phyloP scores from a whole-genome alignment of 2,797 vertebrate genomes.

The Anomalospiza imberbis region DNA sequence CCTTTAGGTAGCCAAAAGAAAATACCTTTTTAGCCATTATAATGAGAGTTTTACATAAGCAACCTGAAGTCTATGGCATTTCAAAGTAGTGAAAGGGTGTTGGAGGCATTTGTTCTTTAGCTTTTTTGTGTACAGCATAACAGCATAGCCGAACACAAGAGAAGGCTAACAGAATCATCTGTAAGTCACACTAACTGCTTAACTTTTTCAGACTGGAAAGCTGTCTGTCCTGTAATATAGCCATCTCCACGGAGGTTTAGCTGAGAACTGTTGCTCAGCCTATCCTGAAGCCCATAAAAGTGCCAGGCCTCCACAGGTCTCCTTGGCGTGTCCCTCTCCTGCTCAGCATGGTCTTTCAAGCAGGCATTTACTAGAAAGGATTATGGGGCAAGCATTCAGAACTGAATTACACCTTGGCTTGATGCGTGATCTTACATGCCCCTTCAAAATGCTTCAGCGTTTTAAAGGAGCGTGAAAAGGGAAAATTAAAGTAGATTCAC shows the following conservation, averaged over 20 bases:
- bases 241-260: neutral
- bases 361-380: neutral
- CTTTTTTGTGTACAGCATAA: neutral
- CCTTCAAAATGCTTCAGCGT: neutral
- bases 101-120: neutral
- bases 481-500: neutral
- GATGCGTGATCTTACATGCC: rapidly evolving
- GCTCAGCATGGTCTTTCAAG: neutral
- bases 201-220: neutral
- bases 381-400: neutral
- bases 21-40: neutral
- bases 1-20: neutral
- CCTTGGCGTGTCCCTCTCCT: neutral
- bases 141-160: neutral
- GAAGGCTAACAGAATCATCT: neutral
- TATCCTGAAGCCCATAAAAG: neutral
- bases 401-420: neutral
- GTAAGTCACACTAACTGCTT: neutral
- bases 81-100: neutral
- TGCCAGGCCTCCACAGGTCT: neutral
- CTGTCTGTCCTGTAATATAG: neutral
- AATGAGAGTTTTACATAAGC: neutral
- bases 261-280: neutral
- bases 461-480: neutral
- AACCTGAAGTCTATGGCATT: neutral